A percentile compares a stretch with the other conserved stretches of the same genome.
phyloP scores from a whole-genome alignment of 2,797 vertebrate genomes.

The Sphenodon punctatus region DNA sequence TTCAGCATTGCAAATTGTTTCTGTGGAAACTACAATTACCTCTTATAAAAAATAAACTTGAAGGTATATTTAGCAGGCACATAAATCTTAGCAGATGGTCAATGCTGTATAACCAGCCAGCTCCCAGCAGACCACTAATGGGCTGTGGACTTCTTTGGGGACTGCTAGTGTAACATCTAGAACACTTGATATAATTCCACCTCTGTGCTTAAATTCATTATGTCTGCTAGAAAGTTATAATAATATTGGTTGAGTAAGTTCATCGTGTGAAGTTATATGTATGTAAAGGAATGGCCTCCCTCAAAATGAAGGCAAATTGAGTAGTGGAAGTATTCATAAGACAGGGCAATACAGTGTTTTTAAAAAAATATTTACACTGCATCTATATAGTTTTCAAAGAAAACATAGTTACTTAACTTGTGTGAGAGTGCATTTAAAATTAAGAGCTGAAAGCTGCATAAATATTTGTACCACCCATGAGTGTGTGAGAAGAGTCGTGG shows the following conservation, averaged over 20 bases:
- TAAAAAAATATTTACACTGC: conserved; percentile 26
- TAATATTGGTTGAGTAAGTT: too few species aligned
- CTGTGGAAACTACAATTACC: background rate
- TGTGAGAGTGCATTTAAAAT: conserved; percentile 33
- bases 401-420: background rate
- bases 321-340: conserved; percentile 11
- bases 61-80: too few species aligned
- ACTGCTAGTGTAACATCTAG: too few species aligned
- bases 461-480: conserved; percentile 59
- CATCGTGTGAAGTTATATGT: conserved; percentile 4
- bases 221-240: too few species aligned
- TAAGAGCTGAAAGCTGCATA: conserved; percentile 63
- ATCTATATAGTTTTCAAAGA: conserved; percentile 27
- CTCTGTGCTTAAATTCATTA: too few species aligned
- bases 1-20: background rate
- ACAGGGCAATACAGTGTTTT: background rate
- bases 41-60: too few species aligned
- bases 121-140: background rate
- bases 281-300: background rate
- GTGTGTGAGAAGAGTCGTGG: conserved; percentile 30
- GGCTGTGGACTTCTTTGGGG: background rate
- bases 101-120: background rate
- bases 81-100: background rate
- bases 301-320: background rate
- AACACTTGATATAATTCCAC: too few species aligned